A percentile compares a stretch with the other conserved stretches of the same genome.
phyloP scores from a whole-genome alignment of 2,113 vertebrate species.

The Myocastor coypus region DNA sequence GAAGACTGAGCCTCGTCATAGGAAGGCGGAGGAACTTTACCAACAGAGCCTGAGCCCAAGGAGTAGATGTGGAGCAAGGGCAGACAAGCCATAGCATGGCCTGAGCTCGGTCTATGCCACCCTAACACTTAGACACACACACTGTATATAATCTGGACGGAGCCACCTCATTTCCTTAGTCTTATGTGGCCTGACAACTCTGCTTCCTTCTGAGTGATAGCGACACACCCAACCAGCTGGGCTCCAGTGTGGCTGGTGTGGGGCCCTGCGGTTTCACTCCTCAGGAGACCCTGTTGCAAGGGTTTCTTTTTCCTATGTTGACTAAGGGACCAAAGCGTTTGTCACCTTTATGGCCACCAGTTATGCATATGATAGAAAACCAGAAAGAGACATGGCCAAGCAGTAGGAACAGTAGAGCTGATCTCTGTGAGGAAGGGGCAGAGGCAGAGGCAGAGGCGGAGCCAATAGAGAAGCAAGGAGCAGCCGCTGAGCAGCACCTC shows the following conservation, averaged over 20 bases:
- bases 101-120: not conserved
- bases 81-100: too few species aligned
- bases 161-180: not conserved
- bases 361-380: not conserved
- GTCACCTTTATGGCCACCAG: not conserved
- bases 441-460: too few species aligned
- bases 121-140: fast-evolving
- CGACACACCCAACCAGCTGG: not conserved
- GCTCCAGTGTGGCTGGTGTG: not conserved
- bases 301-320: not conserved
- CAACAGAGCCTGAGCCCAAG: not conserved
- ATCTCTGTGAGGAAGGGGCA: not conserved
- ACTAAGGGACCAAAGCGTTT: not conserved
- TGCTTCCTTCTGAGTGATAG: not conserved
- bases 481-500: not conserved
- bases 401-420: not conserved
- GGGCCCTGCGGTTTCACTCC: not conserved
- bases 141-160: not conserved
- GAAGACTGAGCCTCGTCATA: too few species aligned
- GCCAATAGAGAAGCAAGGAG: not conserved
- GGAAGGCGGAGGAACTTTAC: not conserved
- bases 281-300: not conserved
- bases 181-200: not conserved
- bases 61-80: not conserved
- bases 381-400: not conserved